These are phyloP conservation scores for Protaetia brevitarsis DNA, from an alignment of 1,140 invertebrate genomes.

Conservation along the genomic window DNA sequence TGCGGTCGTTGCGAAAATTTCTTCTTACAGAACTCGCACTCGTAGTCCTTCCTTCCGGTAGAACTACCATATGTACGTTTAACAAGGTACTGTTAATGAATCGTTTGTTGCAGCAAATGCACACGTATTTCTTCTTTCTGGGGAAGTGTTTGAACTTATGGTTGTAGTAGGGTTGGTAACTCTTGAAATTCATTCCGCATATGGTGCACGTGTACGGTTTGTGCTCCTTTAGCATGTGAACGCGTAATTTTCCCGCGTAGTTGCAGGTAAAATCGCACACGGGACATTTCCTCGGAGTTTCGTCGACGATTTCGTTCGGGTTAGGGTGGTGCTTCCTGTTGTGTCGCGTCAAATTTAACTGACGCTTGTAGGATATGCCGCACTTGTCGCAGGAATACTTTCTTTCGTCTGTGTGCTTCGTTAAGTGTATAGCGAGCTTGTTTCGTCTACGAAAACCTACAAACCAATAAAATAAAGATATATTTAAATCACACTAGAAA, in stretches of 20 bases:
- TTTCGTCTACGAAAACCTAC: neutral
- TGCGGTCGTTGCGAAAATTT: constrained; percentile 51
- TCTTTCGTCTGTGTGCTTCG: neutral
- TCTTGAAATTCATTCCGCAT: too few species aligned
- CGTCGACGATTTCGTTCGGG: neutral
- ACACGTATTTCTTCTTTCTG: neutral
- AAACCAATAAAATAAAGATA: neutral
- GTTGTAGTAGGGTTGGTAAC: too few species aligned
- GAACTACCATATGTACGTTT: constrained; percentile 50
- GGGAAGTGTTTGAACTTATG: too few species aligned
- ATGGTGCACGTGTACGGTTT: too few species aligned
- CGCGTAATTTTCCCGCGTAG: neutral
- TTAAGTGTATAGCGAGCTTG: neutral
- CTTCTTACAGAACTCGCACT: constrained; percentile 48
- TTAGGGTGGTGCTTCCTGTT: neutral
- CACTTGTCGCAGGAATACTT: neutral
- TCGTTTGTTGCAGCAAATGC: constrained; percentile 15
- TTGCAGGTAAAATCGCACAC: neutral
- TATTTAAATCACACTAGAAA: too few species aligned
- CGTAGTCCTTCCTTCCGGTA: constrained; percentile 51
- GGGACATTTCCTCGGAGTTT: neutral
- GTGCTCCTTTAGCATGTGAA: neutral
- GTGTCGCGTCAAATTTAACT: neutral
- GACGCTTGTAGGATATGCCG: neutral
- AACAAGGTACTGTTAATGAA: constrained; percentile 42